Conservation (phyloP, 2,113 vertebrate genomes). For the Lophius piscatorius region DNA sequence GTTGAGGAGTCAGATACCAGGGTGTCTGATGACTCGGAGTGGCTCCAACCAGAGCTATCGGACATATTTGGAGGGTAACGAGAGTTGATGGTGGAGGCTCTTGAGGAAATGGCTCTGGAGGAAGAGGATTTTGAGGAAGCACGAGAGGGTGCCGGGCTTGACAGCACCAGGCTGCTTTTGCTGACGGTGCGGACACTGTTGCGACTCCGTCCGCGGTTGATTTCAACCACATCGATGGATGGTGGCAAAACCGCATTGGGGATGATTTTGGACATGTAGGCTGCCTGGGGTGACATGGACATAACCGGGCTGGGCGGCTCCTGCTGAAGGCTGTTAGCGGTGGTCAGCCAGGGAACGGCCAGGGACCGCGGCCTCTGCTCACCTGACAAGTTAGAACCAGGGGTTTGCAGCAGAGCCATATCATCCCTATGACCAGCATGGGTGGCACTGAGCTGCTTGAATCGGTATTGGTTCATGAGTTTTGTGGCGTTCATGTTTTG, state of each 20-base stretch:
- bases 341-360: slow-evolving; percentile 86
- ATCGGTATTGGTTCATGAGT: slow-evolving; percentile 48
- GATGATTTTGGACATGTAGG: slow-evolving; percentile 96
- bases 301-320: slow-evolving; percentile 85
- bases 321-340: slow-evolving; percentile 73
- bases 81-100: slow-evolving; percentile 76
- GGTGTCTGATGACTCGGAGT: slow-evolving; percentile 92
- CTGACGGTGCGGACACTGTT: slow-evolving; percentile 91
- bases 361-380: slow-evolving; percentile 83
- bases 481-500: slow-evolving; percentile 62
- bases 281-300: slow-evolving; percentile 93
- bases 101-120: slow-evolving; percentile 77
- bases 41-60: slow-evolving; percentile 89
- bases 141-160: slow-evolving; percentile 84
- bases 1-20: slow-evolving; percentile 95
- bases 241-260: slow-evolving; percentile 92
- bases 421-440: slow-evolving; percentile 81
- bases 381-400: slow-evolving; percentile 61
- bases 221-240: slow-evolving; percentile 91
- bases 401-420: slow-evolving; percentile 79
- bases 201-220: slow-evolving; percentile 80
- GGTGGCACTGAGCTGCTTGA: slow-evolving; percentile 75
- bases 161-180: slow-evolving; percentile 88
- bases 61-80: slow-evolving; percentile 61
- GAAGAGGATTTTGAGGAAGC: slow-evolving; percentile 78